phyloP scores from a whole-genome alignment of 2,888 invertebrate species.

The Eupeodes luniger region DNA sequence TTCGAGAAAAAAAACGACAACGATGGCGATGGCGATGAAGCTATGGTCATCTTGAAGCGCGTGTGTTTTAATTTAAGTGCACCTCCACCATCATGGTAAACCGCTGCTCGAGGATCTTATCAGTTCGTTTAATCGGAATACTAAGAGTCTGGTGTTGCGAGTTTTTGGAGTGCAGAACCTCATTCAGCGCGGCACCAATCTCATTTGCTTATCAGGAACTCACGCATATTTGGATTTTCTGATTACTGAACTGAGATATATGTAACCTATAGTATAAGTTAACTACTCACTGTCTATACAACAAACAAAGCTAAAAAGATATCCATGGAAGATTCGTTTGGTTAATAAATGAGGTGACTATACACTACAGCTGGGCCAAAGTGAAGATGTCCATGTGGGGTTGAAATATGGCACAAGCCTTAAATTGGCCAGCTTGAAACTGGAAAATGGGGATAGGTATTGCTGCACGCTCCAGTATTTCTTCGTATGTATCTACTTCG shows the following conservation, averaged over 20 bases:
- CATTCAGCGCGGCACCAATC: slow-evolving; percentile 60
- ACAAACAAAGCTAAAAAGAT: neutral
- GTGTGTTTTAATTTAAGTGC: slow-evolving; percentile 71
- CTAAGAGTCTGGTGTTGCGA: slow-evolving; percentile 51
- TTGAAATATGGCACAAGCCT: slow-evolving; percentile 70
- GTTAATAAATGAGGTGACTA: slow-evolving; percentile 58
- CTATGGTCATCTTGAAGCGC: slow-evolving; percentile 59
- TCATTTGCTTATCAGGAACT: slow-evolving; percentile 78
- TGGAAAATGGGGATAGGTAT: neutral
- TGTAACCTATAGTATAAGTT: slow-evolving; percentile 3
- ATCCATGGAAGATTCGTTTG: slow-evolving; percentile 24
- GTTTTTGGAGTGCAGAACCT: slow-evolving; percentile 22
- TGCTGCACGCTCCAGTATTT: slow-evolving; percentile 1
- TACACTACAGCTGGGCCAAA: slow-evolving; percentile 36
- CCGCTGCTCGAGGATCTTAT: slow-evolving; percentile 70
- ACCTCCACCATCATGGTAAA: slow-evolving; percentile 46
- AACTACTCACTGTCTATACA: neutral
- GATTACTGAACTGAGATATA: slow-evolving; percentile 73
- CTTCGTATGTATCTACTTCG: neutral
- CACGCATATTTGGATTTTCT: slow-evolving; percentile 77
- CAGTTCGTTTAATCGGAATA: slow-evolving; percentile 68
- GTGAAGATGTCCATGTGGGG: slow-evolving; percentile 62
- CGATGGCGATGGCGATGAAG: neutral
- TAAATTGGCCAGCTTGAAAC: slow-evolving; percentile 48
- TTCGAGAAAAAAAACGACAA: neutral